Evolutionary conservation across 2,113 vertebrate species (phyloP), one percentile per base, ranked within the genome.

Genomic region (Ageneiosus marmoratus): DNA sequence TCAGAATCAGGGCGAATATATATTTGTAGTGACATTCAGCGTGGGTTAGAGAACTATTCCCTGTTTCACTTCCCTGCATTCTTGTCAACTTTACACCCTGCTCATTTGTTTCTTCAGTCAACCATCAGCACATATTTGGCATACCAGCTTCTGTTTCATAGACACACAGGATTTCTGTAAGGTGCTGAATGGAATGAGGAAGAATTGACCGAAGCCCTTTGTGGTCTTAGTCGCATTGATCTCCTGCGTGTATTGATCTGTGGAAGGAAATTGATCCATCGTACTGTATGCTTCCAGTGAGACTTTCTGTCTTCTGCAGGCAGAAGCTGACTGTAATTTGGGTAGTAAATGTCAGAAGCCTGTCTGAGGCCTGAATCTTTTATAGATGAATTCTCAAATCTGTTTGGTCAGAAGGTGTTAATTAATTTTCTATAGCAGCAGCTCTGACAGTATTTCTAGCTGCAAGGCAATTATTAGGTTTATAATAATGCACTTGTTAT

Each of bases 241-340:
- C 63, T 48, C 82, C 62, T 79, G 60, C 15, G 9, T 79, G 34
- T 70, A 83, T 83, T 72, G 75, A 83, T 83, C 81, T n/a, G 51
- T 60, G 37, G n/a, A 46, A 37, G 56, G 51, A 72, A 58, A 83
- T 70, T 78, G 82, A 78, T 83, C 51, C 51, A 12, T 53, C 63
- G 55, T 18, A 65, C 32, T 78, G 58, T 53, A 18, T 78, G 63
- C 63, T 58, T 77, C 58, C 4, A n/a, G 27, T 27, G 27, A 51
- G 72, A 76, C 55, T 76, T 62, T 62, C 58, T 53, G 60, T 32
- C n/a, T 77, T 3, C 24, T 24, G 24, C 41, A 58, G 46, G 44
- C 65, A 58, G 27, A 79, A 22, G 3, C 51, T 50, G 60, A 65
- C 60, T 48, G 3, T 58, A 67, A 65, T 79, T 16, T 4, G 55